Evolutionary conservation across 2,797 vertebrate genomes (phyloP).

Genomic region (Chloroceryle inda): DNA sequence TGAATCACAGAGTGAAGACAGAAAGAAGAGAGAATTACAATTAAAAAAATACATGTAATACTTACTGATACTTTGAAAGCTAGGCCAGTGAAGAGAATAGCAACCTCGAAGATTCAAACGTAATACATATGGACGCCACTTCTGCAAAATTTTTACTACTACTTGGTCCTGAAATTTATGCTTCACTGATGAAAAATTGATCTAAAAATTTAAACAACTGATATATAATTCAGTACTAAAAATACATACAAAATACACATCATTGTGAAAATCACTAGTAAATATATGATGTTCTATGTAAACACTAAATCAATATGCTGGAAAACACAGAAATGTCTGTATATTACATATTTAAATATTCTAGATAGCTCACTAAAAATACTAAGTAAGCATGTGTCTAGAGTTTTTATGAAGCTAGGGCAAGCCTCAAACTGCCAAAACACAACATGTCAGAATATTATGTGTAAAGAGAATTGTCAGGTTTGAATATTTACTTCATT

Average conservation of each 20-base stretch:
- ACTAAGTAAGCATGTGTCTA: neutral
- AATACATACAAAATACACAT: neutral
- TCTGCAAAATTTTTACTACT: conserved; percentile 62
- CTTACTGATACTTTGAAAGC: conserved; percentile 75
- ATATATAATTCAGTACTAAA: neutral
- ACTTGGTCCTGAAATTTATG: conserved; percentile 46
- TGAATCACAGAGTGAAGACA: neutral
- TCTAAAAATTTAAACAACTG: conserved; percentile 46
- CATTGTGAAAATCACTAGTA: neutral
- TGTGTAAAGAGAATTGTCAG: neutral
- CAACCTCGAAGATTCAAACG: conserved; percentile 67
- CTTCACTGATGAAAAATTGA: conserved; percentile 77
- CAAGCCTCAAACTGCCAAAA: neutral
- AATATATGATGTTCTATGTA: neutral
- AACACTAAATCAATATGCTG: neutral
- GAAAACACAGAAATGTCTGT: neutral
- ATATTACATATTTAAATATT: neutral
- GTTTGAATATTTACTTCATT: neutral
- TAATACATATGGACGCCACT: conserved; percentile 64
- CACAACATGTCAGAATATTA: neutral
- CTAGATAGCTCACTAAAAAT: neutral
- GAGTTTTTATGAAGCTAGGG: neutral
- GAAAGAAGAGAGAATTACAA: neutral
- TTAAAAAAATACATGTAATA: neutral
- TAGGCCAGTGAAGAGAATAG: conserved; percentile 37